Evolutionary conservation across 2,797 vertebrate genomes (phyloP).

Genomic region (Manis pentadactyla): DNA sequence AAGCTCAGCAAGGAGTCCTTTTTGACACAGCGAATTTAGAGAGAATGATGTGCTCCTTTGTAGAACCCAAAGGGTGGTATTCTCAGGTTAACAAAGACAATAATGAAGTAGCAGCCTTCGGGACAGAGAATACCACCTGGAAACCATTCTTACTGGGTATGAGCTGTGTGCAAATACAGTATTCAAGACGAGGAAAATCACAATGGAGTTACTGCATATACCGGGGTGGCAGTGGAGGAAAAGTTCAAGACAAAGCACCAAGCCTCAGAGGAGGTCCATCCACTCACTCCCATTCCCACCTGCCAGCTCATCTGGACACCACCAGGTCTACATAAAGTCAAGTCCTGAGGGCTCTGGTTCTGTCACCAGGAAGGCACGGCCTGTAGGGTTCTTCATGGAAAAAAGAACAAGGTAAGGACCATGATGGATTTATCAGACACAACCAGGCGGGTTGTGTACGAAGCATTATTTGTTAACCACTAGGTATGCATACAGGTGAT

Average conservation of each 20-base stretch:
- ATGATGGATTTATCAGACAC: background rate
- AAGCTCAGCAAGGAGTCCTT: conserved; percentile 58
- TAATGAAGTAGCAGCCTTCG: conserved; percentile 64
- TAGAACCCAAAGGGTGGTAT: conserved; percentile 66
- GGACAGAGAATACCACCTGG: conserved; percentile 51
- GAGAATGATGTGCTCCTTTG: conserved; percentile 69
- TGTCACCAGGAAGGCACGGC: background rate
- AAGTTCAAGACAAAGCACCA: background rate
- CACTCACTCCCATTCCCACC: background rate
- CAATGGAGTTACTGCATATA: background rate
- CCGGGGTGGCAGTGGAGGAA: background rate
- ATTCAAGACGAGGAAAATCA: conserved; percentile 58
- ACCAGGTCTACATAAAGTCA: background rate
- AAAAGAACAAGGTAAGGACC: background rate
- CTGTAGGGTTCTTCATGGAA: background rate
- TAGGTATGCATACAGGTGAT: background rate
- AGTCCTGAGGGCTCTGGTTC: background rate
- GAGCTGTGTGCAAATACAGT: conserved; percentile 12
- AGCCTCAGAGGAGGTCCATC: background rate
- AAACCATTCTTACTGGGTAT: conserved; percentile 7
- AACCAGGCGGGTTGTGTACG: background rate
- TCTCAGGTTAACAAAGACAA: conserved; percentile 72
- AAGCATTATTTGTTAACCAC: background rate
- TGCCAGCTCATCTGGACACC: background rate
- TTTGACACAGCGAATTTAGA: conserved; percentile 74